Conservation (phyloP, 2,113 vertebrate species). For the Protobothrops flavoviridis region DNA sequence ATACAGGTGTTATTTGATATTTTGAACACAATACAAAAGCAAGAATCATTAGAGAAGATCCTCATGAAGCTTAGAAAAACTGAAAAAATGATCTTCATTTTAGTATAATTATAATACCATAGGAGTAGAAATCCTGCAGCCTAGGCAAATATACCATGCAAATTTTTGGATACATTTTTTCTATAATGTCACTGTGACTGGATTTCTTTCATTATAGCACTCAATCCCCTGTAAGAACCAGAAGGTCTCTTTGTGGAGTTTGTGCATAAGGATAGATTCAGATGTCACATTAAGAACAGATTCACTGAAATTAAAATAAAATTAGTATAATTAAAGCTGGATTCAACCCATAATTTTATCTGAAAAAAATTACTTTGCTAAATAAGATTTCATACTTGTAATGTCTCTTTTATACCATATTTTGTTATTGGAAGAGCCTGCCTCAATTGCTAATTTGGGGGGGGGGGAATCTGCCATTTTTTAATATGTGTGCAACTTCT, state of each 20-base stretch:
- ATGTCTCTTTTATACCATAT: neutral
- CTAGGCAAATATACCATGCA: neutral
- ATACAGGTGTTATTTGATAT: neutral
- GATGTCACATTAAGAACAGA: neutral
- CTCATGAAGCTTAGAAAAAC: neutral
- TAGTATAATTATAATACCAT: neutral
- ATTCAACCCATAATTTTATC: neutral
- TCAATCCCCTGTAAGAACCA: neutral
- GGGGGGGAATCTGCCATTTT: neutral
- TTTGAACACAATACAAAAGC: neutral
- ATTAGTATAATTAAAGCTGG: neutral
- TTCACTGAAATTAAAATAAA: neutral
- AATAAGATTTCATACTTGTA: neutral
- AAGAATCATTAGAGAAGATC: neutral
- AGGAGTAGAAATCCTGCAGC: neutral
- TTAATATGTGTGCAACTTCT: slow-evolving; percentile 5
- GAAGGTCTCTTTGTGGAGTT: neutral
- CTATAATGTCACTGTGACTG: neutral
- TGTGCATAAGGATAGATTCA: neutral
- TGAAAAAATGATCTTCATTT: neutral
- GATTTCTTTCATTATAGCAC: neutral
- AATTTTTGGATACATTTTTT: neutral
- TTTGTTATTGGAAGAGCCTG: neutral
- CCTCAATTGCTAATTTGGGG: neutral
- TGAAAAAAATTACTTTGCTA: neutral